A percentile compares a stretch with the other conserved stretches of the same genome.
phyloP scores from a whole-genome alignment of 2,888 invertebrate genomes.

The Agelastica alni region DNA sequence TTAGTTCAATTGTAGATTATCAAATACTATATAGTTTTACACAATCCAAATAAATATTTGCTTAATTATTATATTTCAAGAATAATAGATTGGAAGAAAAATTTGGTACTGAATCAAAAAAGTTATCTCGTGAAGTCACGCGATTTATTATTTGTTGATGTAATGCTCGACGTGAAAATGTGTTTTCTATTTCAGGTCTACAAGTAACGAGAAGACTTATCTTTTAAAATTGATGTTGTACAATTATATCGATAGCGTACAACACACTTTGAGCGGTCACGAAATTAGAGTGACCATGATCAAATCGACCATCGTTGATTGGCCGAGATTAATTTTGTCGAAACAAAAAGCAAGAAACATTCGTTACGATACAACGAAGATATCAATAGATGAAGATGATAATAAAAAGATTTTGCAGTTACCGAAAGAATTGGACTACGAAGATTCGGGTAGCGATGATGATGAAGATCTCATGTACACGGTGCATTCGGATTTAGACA shows the following conservation, averaged over 20 bases:
- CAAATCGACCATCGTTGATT: conserved; percentile 43
- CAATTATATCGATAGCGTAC: conserved; percentile 39
- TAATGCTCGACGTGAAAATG: too few relatives aligned
- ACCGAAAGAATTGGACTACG: conserved; percentile 32
- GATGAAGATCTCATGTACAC: conserved; percentile 33
- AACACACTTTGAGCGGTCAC: conserved; percentile 42
- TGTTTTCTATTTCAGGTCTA: conserved; percentile 40
- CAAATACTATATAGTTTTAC: too few relatives aligned
- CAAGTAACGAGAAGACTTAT: conserved; percentile 42
- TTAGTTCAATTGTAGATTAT: too few relatives aligned
- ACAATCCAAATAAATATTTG: too few relatives aligned
- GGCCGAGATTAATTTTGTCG: conserved; percentile 46
- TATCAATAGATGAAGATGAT: conserved; percentile 40
- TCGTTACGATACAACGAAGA: conserved; percentile 44
- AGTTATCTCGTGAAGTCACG: too few relatives aligned
- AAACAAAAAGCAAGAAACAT: conserved; percentile 46
- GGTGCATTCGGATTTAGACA: conserved; percentile 43
- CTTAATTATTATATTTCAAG: too few relatives aligned
- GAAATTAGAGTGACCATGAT: conserved; percentile 43
- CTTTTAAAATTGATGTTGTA: conserved; percentile 45
- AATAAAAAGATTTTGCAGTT: conserved; percentile 36
- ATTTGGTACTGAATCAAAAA: too few relatives aligned
- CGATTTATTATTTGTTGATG: too few relatives aligned
- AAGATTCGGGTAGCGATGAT: conserved; percentile 30
- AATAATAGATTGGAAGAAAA: too few relatives aligned